These are phyloP conservation scores for Anisognathus igniventris DNA, from an alignment of 2,797 vertebrate species.

Conservation along the genomic window DNA sequence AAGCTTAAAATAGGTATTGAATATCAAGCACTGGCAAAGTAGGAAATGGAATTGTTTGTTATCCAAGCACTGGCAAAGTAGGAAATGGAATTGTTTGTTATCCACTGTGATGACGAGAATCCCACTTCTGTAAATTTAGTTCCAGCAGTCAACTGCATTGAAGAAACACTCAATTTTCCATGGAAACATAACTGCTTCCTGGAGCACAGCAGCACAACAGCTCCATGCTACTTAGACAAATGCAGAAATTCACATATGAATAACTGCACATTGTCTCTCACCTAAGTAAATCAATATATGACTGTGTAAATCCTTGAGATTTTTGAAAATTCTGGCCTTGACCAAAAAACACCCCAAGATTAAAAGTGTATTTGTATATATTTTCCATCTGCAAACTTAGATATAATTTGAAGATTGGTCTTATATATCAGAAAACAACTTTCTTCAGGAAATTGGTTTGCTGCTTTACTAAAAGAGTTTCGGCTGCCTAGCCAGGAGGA, in stretches of 20 bases:
- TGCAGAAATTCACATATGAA: slow-evolving; percentile 4
- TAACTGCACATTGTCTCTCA: neutral
- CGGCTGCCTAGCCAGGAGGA: neutral
- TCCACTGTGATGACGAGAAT: neutral
- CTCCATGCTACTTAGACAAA: slow-evolving; percentile 19
- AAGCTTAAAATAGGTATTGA: neutral
- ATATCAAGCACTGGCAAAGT: neutral
- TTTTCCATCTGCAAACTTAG: neutral
- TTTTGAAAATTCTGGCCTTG: neutral
- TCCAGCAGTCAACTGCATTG: slow-evolving; percentile 10
- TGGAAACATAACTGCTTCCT: slow-evolving; percentile 6
- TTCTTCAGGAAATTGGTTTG: neutral
- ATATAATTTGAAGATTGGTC: neutral
- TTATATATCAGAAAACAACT: neutral
- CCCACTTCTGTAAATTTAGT: neutral
- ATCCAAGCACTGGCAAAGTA: neutral
- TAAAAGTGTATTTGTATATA: neutral
- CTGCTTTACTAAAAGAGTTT: neutral
- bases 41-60: neutral
- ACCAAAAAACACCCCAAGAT: neutral
- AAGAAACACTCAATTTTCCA: slow-evolving; percentile 25
- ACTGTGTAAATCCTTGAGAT: neutral
- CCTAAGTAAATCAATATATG: neutral
- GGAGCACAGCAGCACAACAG: neutral
- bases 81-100: neutral